Conservation (phyloP, 2,888 invertebrate species). For the Sicus ferrugineus region DNA sequence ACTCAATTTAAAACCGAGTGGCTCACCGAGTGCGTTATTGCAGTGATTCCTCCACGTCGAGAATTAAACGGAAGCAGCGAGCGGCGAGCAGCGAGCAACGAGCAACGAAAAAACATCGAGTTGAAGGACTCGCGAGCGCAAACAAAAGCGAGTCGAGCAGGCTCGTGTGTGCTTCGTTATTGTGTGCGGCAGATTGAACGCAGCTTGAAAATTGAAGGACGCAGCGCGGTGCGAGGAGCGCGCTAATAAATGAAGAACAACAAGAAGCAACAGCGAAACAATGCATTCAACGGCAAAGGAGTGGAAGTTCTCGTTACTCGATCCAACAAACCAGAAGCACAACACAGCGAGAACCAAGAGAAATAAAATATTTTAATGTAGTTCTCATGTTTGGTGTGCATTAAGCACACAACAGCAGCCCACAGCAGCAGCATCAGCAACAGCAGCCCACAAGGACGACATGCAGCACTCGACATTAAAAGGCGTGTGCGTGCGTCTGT, state of each 20-base stretch:
- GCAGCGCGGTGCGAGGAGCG: background rate
- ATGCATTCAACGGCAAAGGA: constrained; percentile 31
- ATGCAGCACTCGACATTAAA: background rate
- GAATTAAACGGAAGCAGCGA: too few relatives aligned
- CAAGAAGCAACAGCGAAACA: background rate
- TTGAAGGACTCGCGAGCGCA: background rate
- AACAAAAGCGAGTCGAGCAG: background rate
- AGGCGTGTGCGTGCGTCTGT: background rate
- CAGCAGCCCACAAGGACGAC: background rate
- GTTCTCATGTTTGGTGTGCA: constrained; percentile 31
- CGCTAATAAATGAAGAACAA: constrained; percentile 18
- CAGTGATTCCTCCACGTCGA: background rate
- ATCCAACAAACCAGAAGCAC: too few relatives aligned
- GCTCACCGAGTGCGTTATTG: background rate
- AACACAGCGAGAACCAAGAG: constrained; percentile 47
- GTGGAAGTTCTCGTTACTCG: constrained; percentile 53
- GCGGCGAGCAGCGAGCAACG: too few relatives aligned
- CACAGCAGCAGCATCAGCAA: too few relatives aligned
- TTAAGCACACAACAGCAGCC: constrained; percentile 15
- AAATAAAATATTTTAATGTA: constrained; percentile 62
- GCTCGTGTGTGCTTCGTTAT: background rate
- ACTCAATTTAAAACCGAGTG: too few relatives aligned
- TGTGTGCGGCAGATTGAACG: background rate
- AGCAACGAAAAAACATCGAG: too few relatives aligned
- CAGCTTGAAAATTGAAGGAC: background rate